Evolutionary conservation across 2,888 invertebrate genomes (phyloP), one percentile per base, ranked within the genome.

Genomic region (Lycaena phlaeas): DNA sequence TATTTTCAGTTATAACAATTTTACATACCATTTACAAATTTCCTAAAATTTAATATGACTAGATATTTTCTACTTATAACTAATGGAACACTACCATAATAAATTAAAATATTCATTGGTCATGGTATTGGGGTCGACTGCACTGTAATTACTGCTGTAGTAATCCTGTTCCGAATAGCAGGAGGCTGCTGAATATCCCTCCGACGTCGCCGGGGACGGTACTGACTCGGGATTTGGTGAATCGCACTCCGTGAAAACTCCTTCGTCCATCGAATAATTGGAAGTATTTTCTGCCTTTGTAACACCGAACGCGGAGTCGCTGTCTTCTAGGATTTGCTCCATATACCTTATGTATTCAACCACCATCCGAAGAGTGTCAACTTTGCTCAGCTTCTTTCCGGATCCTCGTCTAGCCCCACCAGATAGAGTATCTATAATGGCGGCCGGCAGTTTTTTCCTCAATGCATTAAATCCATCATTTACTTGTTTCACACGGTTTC

Each of bases 401-500:
- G 92, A 91, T 6, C 92, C 92, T 31, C 93, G 86, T 0, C 91
- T 89, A 0, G 89, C 86, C n/a, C 85, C 85, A 11, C 88, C 87
- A 26, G 70, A 82, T 39, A 92, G 63, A 0, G 91, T 89, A 38
- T 90, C 89, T 9, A 93, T 89, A 4, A 94, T 89, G n/a, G 89
- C 87, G 39, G 91, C 88, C 0, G 96, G 96, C 51, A 96, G 89
- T 64, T 95, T 93, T 57, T 94, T 93, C 40, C 95, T 87, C 27
- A 96, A 76, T 31, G 92, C 94, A 42, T 93, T 93, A 64, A 96
- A 96, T 46, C 96, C 95, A 63, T 95, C 94, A 79, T 96, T 95
- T 64, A 96, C 95, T 87, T 96, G 95, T 76, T 96, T 95, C 45
- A 97, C 97, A 47, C 97, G 90, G 68, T 97, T 97, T 52, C 97